A percentile compares a stretch with the other conserved stretches of the same genome.
Conservation (phyloP, 2,797 vertebrate species). For the Hippoglossus hippoglossus region DNA sequence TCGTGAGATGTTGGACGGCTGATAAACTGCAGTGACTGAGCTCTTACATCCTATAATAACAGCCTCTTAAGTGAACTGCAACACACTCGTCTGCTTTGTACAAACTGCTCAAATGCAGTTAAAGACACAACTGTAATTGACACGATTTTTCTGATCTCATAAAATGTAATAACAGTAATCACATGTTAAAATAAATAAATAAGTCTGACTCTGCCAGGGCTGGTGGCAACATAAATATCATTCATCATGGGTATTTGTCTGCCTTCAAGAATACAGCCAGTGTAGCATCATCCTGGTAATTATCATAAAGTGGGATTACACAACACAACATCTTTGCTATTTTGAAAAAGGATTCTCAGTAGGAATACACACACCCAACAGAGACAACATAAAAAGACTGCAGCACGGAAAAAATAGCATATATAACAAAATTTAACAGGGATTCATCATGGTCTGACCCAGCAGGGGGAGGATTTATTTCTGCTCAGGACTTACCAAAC, state of each 20-base stretch:
- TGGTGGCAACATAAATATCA: background rate
- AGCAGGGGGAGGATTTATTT: constrained; percentile 37
- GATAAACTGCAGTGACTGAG: constrained; percentile 25
- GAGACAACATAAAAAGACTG: constrained; percentile 9
- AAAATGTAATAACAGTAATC: background rate
- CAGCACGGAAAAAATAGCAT: constrained; percentile 23
- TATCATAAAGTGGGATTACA: constrained; percentile 38
- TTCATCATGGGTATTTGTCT: constrained; percentile 15
- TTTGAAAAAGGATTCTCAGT: constrained; percentile 26
- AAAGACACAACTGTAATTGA: background rate
- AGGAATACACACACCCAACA: background rate
- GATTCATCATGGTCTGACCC: constrained; percentile 41
- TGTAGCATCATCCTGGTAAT: constrained; percentile 24
- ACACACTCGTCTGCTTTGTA: background rate
- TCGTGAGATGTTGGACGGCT: constrained; percentile 18
- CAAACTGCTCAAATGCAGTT: background rate
- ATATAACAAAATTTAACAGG: constrained; percentile 25
- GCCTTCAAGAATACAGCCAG: background rate
- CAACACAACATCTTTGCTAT: background rate
- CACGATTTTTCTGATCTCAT: background rate
- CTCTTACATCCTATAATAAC: constrained; percentile 29
- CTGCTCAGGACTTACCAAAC: constrained; percentile 17
- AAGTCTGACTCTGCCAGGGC: background rate
- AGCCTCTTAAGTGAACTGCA: background rate
- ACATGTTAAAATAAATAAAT: constrained; percentile 4